These are phyloP conservation scores for Ceramica pisi DNA, from an alignment of 2,888 invertebrate genomes.

Conservation along the genomic window DNA sequence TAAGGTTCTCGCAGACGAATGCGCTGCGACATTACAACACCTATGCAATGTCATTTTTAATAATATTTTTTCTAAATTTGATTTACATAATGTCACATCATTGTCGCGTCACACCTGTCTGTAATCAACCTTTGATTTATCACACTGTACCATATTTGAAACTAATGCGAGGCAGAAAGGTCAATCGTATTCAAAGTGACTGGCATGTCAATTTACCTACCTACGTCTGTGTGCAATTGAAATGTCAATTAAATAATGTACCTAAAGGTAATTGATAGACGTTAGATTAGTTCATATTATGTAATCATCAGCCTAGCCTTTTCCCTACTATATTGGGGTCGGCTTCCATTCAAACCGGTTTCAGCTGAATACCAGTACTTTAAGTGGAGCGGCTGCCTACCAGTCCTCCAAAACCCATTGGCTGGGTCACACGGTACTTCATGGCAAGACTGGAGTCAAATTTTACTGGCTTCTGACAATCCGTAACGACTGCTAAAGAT, in stretches of 20 bases:
- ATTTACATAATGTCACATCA: background rate
- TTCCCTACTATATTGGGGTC: no score
- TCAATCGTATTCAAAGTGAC: background rate
- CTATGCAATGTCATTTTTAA: no score
- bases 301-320: no score
- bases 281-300: background rate
- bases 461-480: no score
- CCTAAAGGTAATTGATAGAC: background rate
- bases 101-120: background rate
- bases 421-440: no score
- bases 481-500: no score
- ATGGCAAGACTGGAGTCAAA: no score
- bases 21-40: background rate
- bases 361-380: no score
- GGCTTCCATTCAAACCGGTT: no score
- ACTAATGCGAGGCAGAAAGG: conserved; percentile 40
- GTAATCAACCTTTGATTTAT: conserved; percentile 56
- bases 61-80: background rate
- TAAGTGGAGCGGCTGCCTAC: no score
- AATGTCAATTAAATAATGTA: background rate
- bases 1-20: background rate
- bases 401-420: no score
- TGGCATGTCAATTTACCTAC: background rate
- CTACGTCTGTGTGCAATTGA: background rate
- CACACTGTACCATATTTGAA: conserved; percentile 46